Conservation (phyloP, 1,140 invertebrate genomes). For the Daktulosphaira vitifoliae region DNA sequence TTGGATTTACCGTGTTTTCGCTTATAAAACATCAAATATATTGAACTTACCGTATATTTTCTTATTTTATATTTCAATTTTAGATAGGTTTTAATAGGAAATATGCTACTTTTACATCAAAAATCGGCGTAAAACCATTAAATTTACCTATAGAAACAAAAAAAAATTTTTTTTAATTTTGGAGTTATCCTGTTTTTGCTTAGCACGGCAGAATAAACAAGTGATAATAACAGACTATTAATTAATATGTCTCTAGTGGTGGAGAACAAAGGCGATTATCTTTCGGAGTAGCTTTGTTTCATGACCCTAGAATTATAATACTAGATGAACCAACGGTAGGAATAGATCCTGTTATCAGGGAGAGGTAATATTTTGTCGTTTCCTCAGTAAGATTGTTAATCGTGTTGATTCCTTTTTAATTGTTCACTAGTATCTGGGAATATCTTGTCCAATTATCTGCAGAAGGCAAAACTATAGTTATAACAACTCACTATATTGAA, state of each 20-base stretch:
- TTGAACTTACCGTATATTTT: too few species aligned
- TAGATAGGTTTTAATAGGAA: too few species aligned
- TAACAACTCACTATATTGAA: constrained; percentile 93
- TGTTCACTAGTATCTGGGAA: constrained; percentile 69
- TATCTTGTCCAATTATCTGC: constrained; percentile 67
- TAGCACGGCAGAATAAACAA: too few species aligned
- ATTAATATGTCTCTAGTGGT: constrained; percentile 53
- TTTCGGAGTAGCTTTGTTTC: constrained; percentile 73
- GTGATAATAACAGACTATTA: too few species aligned
- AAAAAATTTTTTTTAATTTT: too few species aligned
- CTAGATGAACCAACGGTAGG: constrained; percentile 90
- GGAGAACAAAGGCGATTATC: constrained; percentile 81
- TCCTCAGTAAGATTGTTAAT: background rate
- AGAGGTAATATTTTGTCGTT: constrained; percentile 4
- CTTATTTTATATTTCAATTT: too few species aligned
- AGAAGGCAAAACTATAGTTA: constrained; percentile 63
- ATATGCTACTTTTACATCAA: too few species aligned
- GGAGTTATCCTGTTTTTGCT: too few species aligned
- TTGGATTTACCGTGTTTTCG: too few species aligned
- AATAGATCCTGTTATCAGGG: constrained; percentile 73
- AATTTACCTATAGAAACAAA: too few species aligned
- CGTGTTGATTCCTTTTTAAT: constrained; percentile 37
- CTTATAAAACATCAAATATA: too few species aligned
- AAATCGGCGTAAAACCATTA: too few species aligned
- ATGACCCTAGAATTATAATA: constrained; percentile 78